Conservation (phyloP, 2,113 vertebrate species). For the Gymnocephalus cernua region DNA sequence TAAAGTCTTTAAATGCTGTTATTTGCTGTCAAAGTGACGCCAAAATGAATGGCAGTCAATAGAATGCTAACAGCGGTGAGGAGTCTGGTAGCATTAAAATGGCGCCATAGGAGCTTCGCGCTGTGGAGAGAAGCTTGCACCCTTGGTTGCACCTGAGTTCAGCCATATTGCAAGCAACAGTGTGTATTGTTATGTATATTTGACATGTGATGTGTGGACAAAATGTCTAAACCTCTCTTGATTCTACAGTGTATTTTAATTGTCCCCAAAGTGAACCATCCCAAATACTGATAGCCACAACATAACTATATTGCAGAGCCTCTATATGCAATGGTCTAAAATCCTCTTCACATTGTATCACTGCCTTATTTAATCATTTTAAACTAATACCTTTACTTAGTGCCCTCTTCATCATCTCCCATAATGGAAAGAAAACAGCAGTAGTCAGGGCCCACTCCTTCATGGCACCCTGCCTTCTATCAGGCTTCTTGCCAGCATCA, state of each 20-base stretch:
- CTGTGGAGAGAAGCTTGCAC: too few relatives aligned
- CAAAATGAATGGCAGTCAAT: too few relatives aligned
- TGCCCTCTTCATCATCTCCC: slow-evolving; percentile 40
- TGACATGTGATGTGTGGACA: not conserved
- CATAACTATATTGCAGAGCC: not conserved
- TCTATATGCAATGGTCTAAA: slow-evolving; percentile 1
- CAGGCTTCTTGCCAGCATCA: slow-evolving; percentile 46
- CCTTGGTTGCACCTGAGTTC: not conserved
- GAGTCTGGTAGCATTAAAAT: too few relatives aligned
- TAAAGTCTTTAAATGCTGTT: too few relatives aligned
- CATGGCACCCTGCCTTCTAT: slow-evolving; percentile 39
- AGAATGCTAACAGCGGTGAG: too few relatives aligned
- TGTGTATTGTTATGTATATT: not conserved
- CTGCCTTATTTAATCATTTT: slow-evolving; percentile 37
- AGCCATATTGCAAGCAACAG: not conserved
- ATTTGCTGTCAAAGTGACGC: too few relatives aligned
- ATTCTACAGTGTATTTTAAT: not conserved
- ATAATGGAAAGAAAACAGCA: slow-evolving; percentile 43
- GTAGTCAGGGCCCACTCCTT: slow-evolving; percentile 29
- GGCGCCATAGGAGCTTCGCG: too few relatives aligned
- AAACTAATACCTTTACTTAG: slow-evolving; percentile 24
- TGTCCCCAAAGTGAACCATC: not conserved
- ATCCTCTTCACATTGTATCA: slow-evolving; percentile 11
- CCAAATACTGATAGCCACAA: not conserved
- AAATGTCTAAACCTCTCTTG: not conserved